Base-by-base conservation (phyloP, 2,888 invertebrate species). In the Timema cristinae region DNA sequence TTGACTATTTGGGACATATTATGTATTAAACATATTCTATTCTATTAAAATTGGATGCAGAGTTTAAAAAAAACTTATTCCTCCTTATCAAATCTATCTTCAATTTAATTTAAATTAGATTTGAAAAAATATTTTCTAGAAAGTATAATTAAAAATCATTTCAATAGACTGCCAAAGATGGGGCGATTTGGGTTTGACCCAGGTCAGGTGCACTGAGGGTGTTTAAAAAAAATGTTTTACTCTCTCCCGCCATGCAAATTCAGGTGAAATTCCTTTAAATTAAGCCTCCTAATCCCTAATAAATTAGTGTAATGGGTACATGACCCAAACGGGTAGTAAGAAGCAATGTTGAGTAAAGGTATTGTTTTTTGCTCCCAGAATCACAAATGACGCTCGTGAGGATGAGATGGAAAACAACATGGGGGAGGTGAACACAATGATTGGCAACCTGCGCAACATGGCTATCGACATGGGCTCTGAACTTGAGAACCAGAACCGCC, bases 381-480 rank as follows among this genome's bases (percentile, higher is more conserved):
- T 89, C 69, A 88, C 88, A 49, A 88, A 88, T 77, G 88, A 89
- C 79, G 88, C 87, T 8, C 81, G 89, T 48, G 89, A 89, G 78
- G 88, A 88, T 74, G 89, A 89, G 79, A 89, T 89, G 89, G 89
- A 89, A 78, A 85, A 88, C 67, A 89, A 89, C 79, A 82, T 89
- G 79, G 83, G 82, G n/a, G 85, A 87, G 77, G 88, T 89, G 72
- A 84, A 84, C 76, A 87, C 86, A 7, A 89, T 89, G 87, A 84
- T 89, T 74, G 87, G 88, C 70, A 89, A 89, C 80, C 81, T 89
- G 76, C 83, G 88, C 72, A 89, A 89, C 81, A 89, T 89, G 89
- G 89, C 89, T 16, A 85, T 89, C 73, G 88, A 89, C 79, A 89
- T 89, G 88, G 87, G 87, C 74, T 86, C 84, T 73, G 87, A 87